A percentile compares a stretch with the other conserved stretches of the same genome.
These are phyloP conservation scores for Carcharodon carcharias DNA, from an alignment of 2,797 vertebrate species.

Conservation along the genomic window DNA sequence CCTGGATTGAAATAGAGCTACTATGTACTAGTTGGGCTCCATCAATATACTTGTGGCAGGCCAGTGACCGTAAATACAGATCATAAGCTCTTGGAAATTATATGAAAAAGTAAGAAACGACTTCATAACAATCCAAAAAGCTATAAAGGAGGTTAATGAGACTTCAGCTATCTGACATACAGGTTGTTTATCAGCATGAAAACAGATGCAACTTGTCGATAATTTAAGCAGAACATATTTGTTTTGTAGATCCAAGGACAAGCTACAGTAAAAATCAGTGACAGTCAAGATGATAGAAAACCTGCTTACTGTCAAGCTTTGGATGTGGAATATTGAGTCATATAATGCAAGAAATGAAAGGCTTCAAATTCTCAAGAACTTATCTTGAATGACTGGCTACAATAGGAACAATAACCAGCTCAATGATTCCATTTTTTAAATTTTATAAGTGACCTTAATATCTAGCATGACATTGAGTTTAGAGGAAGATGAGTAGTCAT, in stretches of 20 bases:
- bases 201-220: neutral
- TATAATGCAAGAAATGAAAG: neutral
- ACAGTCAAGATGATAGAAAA: neutral
- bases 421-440: neutral
- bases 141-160: neutral
- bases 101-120: neutral
- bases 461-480: neutral
- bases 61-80: neutral
- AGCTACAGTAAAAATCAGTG: neutral
- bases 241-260: neutral
- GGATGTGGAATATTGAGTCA: neutral
- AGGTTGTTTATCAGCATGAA: neutral
- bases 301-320: neutral
- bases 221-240: neutral
- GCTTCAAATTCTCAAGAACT: neutral
- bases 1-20: neutral
- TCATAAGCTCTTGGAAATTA: neutral
- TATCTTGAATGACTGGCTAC: neutral
- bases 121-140: neutral
- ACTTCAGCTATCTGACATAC: neutral
- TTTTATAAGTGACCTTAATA: neutral
- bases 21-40: neutral
- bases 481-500: neutral
- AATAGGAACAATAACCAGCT: neutral
- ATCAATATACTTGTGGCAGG: neutral